These are phyloP conservation scores for Rotaria sp. DNA, from an alignment of 2,888 invertebrate species.

Conservation along the genomic window DNA sequence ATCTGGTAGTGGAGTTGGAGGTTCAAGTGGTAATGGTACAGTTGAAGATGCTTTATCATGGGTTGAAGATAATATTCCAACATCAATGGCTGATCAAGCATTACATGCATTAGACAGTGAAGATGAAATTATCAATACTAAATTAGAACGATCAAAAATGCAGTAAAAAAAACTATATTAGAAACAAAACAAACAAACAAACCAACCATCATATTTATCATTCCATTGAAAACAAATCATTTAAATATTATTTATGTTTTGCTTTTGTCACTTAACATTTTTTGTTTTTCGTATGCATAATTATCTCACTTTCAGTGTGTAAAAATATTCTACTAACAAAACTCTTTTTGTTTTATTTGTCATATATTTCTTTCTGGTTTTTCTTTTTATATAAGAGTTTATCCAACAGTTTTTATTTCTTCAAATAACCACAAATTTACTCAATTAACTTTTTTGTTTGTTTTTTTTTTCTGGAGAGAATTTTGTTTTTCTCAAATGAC, in stretches of 20 bases:
- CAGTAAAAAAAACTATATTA: background rate
- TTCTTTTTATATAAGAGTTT: background rate
- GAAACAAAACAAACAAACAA: too few relatives aligned
- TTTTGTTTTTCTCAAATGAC: background rate
- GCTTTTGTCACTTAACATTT: background rate
- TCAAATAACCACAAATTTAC: background rate
- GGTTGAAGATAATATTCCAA: slow-evolving; percentile 81
- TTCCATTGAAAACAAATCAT: too few relatives aligned
- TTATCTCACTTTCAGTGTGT: background rate
- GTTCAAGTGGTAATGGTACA: background rate
- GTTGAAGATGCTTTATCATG: slow-evolving; percentile 69
- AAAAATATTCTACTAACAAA: background rate
- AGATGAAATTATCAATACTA: slow-evolving; percentile 34
- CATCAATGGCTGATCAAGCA: slow-evolving; percentile 61
- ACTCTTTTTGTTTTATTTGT: background rate
- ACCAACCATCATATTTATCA: too few relatives aligned
- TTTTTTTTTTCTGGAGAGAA: background rate
- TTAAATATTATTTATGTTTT: too few relatives aligned
- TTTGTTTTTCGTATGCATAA: background rate
- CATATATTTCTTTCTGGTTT: background rate
- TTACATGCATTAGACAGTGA: slow-evolving; percentile 38
- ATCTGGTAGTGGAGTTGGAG: background rate
- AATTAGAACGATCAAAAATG: slow-evolving; percentile 41
- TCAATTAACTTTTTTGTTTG: background rate
- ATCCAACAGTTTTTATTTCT: background rate